These are phyloP conservation scores for Chanos chanos DNA, from an alignment of 2,797 vertebrate species.

Conservation along the genomic window DNA sequence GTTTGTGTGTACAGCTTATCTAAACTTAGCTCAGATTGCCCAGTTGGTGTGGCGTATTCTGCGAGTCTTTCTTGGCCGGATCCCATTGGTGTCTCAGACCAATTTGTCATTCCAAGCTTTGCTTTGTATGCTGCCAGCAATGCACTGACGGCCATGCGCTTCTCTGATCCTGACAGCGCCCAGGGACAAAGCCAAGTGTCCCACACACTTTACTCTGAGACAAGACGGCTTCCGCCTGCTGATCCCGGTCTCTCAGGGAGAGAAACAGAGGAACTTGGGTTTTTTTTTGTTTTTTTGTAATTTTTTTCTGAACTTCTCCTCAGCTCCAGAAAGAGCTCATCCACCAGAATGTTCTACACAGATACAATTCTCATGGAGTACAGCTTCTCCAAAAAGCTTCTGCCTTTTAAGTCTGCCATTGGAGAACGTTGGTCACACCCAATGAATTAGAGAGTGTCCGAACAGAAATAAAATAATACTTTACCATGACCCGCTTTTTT, in stretches of 20 bases:
- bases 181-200: slow-evolving; percentile 78
- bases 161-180: slow-evolving; percentile 76
- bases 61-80: slow-evolving; percentile 73
- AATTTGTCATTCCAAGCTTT: slow-evolving; percentile 79
- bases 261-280: slow-evolving; percentile 62
- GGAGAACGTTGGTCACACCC: slow-evolving; percentile 44
- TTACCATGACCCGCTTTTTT: slow-evolving; percentile 16
- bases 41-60: slow-evolving; percentile 53
- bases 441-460: slow-evolving; percentile 42
- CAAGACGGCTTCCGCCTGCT: slow-evolving; percentile 66
- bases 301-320: slow-evolving; percentile 69
- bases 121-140: slow-evolving; percentile 66
- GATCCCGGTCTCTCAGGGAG: slow-evolving; percentile 68
- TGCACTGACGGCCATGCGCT: slow-evolving; percentile 72
- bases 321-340: slow-evolving; percentile 67
- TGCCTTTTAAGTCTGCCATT: slow-evolving; percentile 43
- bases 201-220: slow-evolving; percentile 64
- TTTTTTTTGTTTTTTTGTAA: too few species aligned
- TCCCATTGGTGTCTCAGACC: slow-evolving; percentile 70
- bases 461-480: slow-evolving; percentile 16
- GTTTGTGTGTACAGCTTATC: slow-evolving; percentile 39
- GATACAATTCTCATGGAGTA: slow-evolving; percentile 59
- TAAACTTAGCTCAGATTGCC: slow-evolving; percentile 47
- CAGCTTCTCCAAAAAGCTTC: slow-evolving; percentile 34
- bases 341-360: slow-evolving; percentile 59